Conservation (phyloP, 2,797 vertebrate species). For the Leptoclinus maculatus region DNA sequence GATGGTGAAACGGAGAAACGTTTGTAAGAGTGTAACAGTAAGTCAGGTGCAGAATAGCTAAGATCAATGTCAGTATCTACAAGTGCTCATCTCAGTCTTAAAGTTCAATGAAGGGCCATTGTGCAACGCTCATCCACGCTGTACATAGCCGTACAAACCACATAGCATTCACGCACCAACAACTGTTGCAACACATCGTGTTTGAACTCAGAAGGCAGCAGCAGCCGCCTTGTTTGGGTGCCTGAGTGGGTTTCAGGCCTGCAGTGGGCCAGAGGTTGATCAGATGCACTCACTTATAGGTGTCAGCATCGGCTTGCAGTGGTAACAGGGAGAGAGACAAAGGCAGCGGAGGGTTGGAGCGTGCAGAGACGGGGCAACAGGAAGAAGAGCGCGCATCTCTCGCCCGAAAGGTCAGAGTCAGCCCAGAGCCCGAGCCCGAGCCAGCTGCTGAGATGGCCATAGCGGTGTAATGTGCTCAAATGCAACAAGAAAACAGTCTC, state of each 20-base stretch:
- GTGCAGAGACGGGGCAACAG: neutral
- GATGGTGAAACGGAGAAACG: neutral
- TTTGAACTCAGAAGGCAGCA: constrained; percentile 33
- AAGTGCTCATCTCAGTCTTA: constrained; percentile 17
- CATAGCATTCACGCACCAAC: constrained; percentile 26
- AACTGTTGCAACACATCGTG: constrained; percentile 43
- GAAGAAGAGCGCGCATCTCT: neutral
- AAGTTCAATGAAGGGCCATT: constrained; percentile 58
- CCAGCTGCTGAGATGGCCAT: constrained; percentile 24
- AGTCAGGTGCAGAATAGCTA: neutral
- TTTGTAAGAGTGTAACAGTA: neutral
- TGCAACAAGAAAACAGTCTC: constrained; percentile 35
- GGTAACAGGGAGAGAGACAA: neutral
- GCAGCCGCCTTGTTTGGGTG: constrained; percentile 1
- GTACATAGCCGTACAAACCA: constrained; percentile 17
- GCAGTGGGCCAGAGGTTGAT: constrained; percentile 35
- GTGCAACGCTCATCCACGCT: constrained; percentile 43
- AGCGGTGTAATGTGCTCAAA: constrained; percentile 40
- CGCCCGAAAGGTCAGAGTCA: constrained; percentile 64
- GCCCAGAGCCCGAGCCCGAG: constrained; percentile 26
- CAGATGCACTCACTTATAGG: constrained; percentile 11
- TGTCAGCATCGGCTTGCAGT: constrained; percentile 28
- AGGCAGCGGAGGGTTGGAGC: neutral
- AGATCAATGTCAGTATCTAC: neutral
- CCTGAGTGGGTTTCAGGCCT: constrained; percentile 17